Conservation (phyloP, 2,888 invertebrate genomes). For the Liopterus haemorrhoidalis region DNA sequence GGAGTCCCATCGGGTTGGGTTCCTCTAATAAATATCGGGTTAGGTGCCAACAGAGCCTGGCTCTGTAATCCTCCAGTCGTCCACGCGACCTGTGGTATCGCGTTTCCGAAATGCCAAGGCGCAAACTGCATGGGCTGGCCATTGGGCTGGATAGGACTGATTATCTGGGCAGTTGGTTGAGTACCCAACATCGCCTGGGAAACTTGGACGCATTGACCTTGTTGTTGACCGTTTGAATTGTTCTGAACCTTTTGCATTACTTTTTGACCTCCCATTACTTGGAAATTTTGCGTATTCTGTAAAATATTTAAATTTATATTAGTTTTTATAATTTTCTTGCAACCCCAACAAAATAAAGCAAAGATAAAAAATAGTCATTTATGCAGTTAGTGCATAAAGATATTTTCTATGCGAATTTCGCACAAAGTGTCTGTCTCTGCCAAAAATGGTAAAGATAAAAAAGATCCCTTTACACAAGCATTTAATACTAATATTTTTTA, state of each 20-base stretch:
- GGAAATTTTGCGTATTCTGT: conserved; percentile 15
- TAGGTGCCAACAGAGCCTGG: conserved; percentile 63
- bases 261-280: conserved; percentile 48
- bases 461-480: too few relatives aligned
- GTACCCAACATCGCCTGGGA: conserved; percentile 62
- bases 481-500: too few relatives aligned
- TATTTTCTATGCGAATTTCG: conserved; percentile 31
- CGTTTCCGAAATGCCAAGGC: conserved; percentile 71
- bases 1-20: conserved; percentile 66
- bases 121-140: conserved; percentile 71
- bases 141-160: conserved; percentile 63
- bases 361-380: too few relatives aligned
- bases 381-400: too few relatives aligned
- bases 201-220: conserved; percentile 66
- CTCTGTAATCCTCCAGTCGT: conserved; percentile 64
- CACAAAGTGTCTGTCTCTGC: conserved; percentile 43
- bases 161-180: conserved; percentile 65
- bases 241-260: conserved; percentile 51
- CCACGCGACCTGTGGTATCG: conserved; percentile 71
- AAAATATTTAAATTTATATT: not conserved
- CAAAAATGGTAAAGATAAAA: too few relatives aligned
- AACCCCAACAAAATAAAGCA: too few relatives aligned
- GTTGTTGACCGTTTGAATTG: conserved; percentile 50
- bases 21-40: conserved; percentile 77
- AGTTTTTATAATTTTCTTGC: conserved; percentile 2